Evolutionary conservation across 1,140 invertebrate genomes (phyloP).

Genomic region (Elysia chlorotica): DNA sequence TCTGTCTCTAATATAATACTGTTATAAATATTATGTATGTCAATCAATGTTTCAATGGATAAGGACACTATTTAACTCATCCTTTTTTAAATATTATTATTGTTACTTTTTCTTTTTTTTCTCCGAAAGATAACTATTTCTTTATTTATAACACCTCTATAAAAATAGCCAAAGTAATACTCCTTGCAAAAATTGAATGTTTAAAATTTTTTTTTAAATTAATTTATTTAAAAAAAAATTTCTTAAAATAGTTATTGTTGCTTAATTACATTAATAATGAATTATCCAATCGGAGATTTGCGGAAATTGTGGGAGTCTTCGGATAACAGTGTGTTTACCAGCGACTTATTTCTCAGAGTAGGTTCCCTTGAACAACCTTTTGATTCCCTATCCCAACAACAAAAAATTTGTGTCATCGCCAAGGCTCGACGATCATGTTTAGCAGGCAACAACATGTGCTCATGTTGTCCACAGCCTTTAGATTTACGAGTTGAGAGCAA

Average conservation of each 20-base stretch:
- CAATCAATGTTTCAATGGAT: no score
- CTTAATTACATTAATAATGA: background rate
- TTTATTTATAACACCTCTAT: no score
- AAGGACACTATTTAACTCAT: no score
- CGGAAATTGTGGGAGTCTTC: background rate
- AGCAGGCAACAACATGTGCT: slow-evolving; percentile 21
- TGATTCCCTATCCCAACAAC: background rate
- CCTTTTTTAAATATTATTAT: no score
- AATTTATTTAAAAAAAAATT: background rate
- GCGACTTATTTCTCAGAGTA: background rate
- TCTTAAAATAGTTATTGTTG: background rate
- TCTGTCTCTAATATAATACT: no score
- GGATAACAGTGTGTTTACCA: background rate
- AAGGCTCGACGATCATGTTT: slow-evolving; percentile 15
- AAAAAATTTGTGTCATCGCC: no score
- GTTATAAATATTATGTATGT: no score
- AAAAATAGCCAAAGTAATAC: slow-evolving; percentile 9
- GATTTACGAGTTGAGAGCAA: slow-evolving; percentile 23
- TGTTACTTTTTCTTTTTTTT: no score
- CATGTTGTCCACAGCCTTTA: slow-evolving; percentile 23
- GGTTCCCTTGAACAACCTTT: background rate
- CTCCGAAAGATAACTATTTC: no score
- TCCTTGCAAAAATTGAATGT: background rate
- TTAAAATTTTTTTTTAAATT: background rate
- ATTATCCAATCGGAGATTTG: background rate